Evolutionary conservation across 2,797 vertebrate species (phyloP), one percentile per base, ranked within the genome.

Genomic region (Moxostoma hubbsi): DNA sequence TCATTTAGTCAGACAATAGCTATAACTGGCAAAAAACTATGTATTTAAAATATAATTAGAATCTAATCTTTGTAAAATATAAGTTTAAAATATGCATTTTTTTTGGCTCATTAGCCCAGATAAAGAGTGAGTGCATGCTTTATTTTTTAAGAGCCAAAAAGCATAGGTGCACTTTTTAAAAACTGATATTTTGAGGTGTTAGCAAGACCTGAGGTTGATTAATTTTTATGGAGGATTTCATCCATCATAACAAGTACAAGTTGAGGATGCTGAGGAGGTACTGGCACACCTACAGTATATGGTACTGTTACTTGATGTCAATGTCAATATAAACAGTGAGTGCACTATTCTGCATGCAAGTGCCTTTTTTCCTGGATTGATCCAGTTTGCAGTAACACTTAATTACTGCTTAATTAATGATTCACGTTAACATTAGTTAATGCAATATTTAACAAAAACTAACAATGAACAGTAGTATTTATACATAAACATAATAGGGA

Each of bases 211-310:
- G 8, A 70, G 58, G 66, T 36, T 62, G 57, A 18, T 53, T 45
- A n/a, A 62, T 77, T 76, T 46, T 59, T 46, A 69, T n/a, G 11
- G 55, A 50, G 57, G 49, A 77, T 62, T 77, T 58, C 63, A 75
- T 75, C 53, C 58, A 62, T 62, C 58, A 54, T 77, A 62, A 63
- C 36, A 77, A 61, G 67, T 15, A 55, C n/a, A 13, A 65, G 62
- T 70, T 6, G 15, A 53, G 49, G 66, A 77, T 54, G 4, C 58
- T 36, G 15, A 70, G 36, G 57, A 70, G 66, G 16, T 59, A 53
- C 66, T 47, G 58, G 67, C 66, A 24, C 10, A 53, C 47, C 59
- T 15, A 16, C 62, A 75, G 16, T 59, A 77, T 7, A 69, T 3
- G 9, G 16, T 18, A 5, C 7, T 58, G 7, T 58, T 57, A 54